These are phyloP conservation scores for Mesocricetus auratus DNA, from an alignment of 2,113 vertebrate species.

Conservation along the genomic window DNA sequence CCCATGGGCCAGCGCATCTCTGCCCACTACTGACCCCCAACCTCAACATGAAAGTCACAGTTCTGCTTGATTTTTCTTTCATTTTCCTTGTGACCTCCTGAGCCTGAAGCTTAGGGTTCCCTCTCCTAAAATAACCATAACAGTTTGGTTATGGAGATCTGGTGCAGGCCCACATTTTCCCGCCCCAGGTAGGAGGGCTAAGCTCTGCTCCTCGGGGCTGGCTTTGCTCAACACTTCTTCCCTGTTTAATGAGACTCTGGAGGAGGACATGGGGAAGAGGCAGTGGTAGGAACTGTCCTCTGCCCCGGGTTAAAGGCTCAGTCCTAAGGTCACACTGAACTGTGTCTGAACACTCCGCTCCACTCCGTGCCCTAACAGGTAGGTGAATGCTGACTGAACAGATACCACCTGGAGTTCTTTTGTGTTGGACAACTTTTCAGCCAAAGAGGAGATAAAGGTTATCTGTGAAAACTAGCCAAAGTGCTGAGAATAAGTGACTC, in stretches of 20 bases:
- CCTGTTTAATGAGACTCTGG: neutral
- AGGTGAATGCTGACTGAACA: neutral
- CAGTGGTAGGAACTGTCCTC: constrained; percentile 46
- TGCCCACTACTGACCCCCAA: neutral
- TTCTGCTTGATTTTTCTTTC: neutral
- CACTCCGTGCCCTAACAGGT: neutral
- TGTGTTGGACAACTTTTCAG: neutral
- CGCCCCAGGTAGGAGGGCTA: neutral
- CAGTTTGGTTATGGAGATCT: neutral
- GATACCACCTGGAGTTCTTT: neutral
- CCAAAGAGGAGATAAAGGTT: neutral
- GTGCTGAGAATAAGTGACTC: neutral
- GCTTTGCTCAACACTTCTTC: too few species aligned
- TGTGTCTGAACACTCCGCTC: neutral
- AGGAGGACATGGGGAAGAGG: neutral
- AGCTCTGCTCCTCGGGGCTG: neutral
- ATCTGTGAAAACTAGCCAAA: neutral
- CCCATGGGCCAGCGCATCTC: neutral
- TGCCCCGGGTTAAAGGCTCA: constrained; percentile 59
- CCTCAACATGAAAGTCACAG: neutral
- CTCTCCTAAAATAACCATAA: too few species aligned
- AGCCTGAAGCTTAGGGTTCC: neutral
- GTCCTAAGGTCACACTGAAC: neutral
- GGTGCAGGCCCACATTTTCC: neutral
- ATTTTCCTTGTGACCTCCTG: neutral